Base-by-base conservation (phyloP, 1,140 invertebrate species). In the Tyrophagus putrescentiae region DNA sequence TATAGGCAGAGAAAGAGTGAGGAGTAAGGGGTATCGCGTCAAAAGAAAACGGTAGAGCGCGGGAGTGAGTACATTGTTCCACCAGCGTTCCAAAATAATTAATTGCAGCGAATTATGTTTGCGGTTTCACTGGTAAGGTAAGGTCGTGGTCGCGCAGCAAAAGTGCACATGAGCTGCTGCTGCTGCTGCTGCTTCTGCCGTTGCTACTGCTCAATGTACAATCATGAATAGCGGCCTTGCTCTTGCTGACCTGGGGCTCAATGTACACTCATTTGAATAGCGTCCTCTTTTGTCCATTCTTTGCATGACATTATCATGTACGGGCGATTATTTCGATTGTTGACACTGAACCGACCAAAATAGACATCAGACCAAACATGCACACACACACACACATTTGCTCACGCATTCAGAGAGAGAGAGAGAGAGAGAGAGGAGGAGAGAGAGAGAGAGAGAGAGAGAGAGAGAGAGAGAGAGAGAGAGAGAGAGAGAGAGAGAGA, bases 61-160 rank as follows among this genome's bases (percentile, higher is more conserved):
- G n/a, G n/a, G n/a, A n/a, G n/a, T n/a, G n/a, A n/a, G 18, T 21
- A 7, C 21, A 48, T 48, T 48, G 45, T 48, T 21, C 21, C 18
- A 7, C 7, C 23, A 9, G 18, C 31, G 45, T 48, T 48, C 45
- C 45, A 48, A 48, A 48, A 48, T 48, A 48, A 48, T 48, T 18
- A 48, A 48, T n/a, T n/a, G n/a, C n/a, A n/a, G n/a, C n/a, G n/a
- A n/a, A n/a, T 48, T 48, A 48, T 48, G 45, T 48, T 48, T 48
- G 45, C 45, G 7, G 45, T 21, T 39, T 13, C 36, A 21, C 36
- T 13, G 21, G 13, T 39, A 21, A 13, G 13, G 36, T 39, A 39
- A 13, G 13, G 36, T 13, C 21, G 21, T 39, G 13, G 36, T 39
- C 36, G n/a, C n/a, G n/a, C n/a, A n/a, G n/a, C n/a, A n/a, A n/a